phyloP scores from a whole-genome alignment of 2,797 vertebrate genomes.

The Rhyacichthys aspro region DNA sequence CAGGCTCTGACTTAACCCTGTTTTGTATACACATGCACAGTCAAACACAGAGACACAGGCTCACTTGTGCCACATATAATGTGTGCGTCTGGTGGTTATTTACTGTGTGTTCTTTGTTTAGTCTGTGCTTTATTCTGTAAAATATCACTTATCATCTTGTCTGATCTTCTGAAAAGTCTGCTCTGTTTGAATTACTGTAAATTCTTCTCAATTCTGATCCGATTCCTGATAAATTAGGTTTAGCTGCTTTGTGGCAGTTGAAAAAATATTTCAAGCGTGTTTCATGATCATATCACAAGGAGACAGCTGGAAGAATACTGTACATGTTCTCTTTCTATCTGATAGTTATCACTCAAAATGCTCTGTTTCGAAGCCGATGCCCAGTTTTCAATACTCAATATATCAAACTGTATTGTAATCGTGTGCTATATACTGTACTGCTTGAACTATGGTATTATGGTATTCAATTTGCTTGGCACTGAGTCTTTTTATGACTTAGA shows the following conservation, averaged over 20 bases:
- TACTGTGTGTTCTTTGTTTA: slow-evolving; percentile 39
- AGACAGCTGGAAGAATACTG: no score
- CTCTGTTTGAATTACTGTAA: slow-evolving; percentile 8
- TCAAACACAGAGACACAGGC: slow-evolving; percentile 21
- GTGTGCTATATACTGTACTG: no score
- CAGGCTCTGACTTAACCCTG: slow-evolving; percentile 53
- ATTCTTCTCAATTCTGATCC: background rate
- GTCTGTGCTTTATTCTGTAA: slow-evolving; percentile 22
- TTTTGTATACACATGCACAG: slow-evolving; percentile 23
- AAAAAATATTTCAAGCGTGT: no score
- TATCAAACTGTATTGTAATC: no score
- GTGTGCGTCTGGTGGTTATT: slow-evolving; percentile 21
- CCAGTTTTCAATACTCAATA: no score
- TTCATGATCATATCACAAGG: no score
- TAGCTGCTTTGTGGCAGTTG: background rate
- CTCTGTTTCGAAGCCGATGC: no score
- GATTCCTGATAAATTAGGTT: background rate
- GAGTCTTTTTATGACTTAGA: no score
- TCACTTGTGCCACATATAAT: slow-evolving; percentile 22
- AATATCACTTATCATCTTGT: slow-evolving; percentile 31
- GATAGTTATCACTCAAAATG: no score
- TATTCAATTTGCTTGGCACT: no score
- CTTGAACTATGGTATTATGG: no score
- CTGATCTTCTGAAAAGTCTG: slow-evolving; percentile 12
- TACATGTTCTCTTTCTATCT: no score